Evolutionary conservation across 2,888 invertebrate species (phyloP).

Genomic region (Dicranocentrus wangi): DNA sequence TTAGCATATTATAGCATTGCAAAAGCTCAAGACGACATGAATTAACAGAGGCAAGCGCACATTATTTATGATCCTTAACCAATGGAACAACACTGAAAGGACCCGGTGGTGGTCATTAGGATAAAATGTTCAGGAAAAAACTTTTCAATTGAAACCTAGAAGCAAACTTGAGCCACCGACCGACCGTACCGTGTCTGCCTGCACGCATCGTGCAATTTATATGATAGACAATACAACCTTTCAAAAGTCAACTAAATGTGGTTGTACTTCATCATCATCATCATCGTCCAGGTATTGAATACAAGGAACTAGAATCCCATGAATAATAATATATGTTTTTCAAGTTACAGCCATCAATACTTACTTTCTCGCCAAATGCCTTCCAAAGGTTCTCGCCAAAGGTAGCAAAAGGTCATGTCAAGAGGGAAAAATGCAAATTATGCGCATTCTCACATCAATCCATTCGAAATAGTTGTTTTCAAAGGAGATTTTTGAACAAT

Average conservation of each 20-base stretch:
- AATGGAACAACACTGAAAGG: too few species aligned
- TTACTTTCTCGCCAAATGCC: neutral
- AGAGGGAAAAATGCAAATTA: slow-evolving; percentile 51
- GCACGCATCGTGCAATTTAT: too few species aligned
- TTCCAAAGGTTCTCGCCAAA: neutral
- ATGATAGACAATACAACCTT: too few species aligned
- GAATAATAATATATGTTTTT: slow-evolving; percentile 3
- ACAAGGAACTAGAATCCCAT: neutral
- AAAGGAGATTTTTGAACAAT: too few species aligned
- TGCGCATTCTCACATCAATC: slow-evolving; percentile 49
- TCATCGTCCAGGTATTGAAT: neutral
- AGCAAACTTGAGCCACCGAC: slow-evolving; percentile 23
- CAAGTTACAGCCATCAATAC: slow-evolving; percentile 16
- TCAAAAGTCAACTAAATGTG: too few species aligned
- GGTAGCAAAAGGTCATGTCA: slow-evolving; percentile 37
- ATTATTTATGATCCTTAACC: too few species aligned
- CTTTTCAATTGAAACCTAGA: neutral
- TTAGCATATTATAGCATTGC: neutral
- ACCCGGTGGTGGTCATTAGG: too few species aligned
- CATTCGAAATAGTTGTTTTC: slow-evolving; percentile 28
- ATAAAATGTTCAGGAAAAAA: neutral
- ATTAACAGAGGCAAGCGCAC: too few species aligned
- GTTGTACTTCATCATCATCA: too few species aligned
- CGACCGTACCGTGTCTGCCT: too few species aligned
- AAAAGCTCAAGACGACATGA: too few species aligned